Conservation (phyloP, 2,888 invertebrate genomes). For the Acheta domesticus region DNA sequence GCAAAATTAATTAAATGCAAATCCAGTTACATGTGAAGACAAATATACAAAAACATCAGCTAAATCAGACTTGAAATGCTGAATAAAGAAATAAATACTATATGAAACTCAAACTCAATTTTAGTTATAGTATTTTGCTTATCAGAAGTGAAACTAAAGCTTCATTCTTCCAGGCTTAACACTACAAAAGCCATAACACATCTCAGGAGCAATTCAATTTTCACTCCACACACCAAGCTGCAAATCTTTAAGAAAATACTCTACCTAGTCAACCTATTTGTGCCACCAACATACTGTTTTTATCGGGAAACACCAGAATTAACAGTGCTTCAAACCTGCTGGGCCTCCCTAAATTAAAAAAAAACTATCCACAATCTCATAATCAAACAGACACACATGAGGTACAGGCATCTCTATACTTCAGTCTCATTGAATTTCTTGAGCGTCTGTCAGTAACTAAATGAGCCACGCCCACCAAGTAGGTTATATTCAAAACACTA, state of each 20-base stretch:
- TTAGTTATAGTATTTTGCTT: too few species aligned
- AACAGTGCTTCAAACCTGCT: not conserved
- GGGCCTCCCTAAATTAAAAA: conserved; percentile 2
- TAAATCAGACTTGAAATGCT: too few species aligned
- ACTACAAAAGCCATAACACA: too few species aligned
- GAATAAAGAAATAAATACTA: too few species aligned
- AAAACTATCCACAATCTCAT: not conserved
- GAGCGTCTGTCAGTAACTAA: not conserved
- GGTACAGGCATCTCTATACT: not conserved
- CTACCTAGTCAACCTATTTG: not conserved
- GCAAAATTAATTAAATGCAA: not conserved
- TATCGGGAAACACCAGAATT: not conserved
- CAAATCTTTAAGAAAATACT: not conserved
- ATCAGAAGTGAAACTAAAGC: too few species aligned
- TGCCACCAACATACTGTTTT: not conserved
- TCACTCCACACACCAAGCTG: not conserved
- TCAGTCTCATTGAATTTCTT: not conserved
- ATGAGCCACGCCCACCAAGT: too few species aligned
- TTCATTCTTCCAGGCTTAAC: too few species aligned
- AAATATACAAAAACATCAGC: too few species aligned
- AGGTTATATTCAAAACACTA: too few species aligned
- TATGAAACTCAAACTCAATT: too few species aligned
- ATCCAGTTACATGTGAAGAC: too few species aligned
- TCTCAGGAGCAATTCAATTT: too few species aligned
- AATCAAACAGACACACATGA: not conserved